These are phyloP conservation scores for Dryocosmus kuriphilus DNA, from an alignment of 2,888 invertebrate species.

Conservation along the genomic window DNA sequence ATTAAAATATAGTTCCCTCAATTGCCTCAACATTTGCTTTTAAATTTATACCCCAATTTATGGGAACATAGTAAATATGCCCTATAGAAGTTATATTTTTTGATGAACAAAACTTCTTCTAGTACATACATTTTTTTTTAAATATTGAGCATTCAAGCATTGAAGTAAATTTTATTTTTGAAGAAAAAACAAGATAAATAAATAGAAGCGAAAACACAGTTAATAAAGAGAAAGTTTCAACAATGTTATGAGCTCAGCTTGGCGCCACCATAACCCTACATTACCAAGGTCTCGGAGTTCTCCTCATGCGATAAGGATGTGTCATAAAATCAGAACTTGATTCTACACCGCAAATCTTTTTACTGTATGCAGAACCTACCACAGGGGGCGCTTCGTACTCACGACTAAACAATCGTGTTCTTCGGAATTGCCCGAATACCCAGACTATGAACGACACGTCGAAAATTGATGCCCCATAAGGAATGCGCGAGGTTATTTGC, in stretches of 20 bases:
- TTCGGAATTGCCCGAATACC: neutral
- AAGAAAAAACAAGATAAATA: too few species aligned
- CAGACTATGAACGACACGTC: slow-evolving; percentile 40
- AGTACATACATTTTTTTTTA: too few species aligned
- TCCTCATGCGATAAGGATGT: slow-evolving; percentile 63
- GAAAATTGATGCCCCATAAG: slow-evolving; percentile 11
- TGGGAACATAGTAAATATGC: too few species aligned
- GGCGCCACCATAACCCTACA: slow-evolving; percentile 73
- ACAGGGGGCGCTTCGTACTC: slow-evolving; percentile 43
- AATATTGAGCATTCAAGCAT: too few species aligned
- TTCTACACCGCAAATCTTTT: slow-evolving; percentile 10
- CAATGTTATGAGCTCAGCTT: slow-evolving; percentile 70
- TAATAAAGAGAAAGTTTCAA: slow-evolving; percentile 18
- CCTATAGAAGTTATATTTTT: too few species aligned
- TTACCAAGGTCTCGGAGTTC: slow-evolving; percentile 67
- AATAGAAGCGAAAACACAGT: too few species aligned
- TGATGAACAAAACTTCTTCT: too few species aligned
- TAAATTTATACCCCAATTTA: too few species aligned
- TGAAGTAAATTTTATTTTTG: too few species aligned
- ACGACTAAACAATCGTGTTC: neutral
- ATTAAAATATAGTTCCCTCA: too few species aligned
- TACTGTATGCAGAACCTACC: neutral
- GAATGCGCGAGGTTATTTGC: neutral
- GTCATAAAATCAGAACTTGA: slow-evolving; percentile 69
- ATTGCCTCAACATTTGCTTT: too few species aligned